A percentile compares a stretch with the other conserved stretches of the same genome.
Conservation (phyloP, 2,888 invertebrate species). For the Coelinius sp. region DNA sequence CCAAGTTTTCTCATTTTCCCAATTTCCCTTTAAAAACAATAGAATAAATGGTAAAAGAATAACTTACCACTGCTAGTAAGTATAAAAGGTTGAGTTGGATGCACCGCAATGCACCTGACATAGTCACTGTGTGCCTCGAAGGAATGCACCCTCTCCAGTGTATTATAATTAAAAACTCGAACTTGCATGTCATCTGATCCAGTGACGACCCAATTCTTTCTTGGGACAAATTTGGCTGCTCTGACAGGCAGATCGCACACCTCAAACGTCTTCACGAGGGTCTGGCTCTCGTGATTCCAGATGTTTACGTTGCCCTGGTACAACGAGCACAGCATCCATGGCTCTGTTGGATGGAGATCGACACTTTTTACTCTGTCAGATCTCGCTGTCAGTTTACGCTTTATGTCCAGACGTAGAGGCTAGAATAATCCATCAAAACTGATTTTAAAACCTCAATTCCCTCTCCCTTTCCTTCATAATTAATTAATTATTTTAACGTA, state of each 20-base stretch:
- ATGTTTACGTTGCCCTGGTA: slow-evolving; percentile 99
- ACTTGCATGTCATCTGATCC: slow-evolving; percentile 98
- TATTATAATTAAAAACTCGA: slow-evolving; percentile 98
- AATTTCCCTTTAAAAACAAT: not conserved
- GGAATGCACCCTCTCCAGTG: slow-evolving; percentile 93
- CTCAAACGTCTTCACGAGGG: slow-evolving; percentile 89
- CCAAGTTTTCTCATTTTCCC: too few relatives aligned
- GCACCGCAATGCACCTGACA: slow-evolving; percentile 94
- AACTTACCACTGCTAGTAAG: slow-evolving; percentile 94
- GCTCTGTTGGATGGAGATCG: slow-evolving; percentile 97
- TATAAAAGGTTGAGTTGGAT: slow-evolving; percentile 97
- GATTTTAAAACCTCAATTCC: not conserved
- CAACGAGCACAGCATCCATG: slow-evolving; percentile 98
- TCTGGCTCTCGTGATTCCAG: slow-evolving; percentile 98
- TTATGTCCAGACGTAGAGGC: slow-evolving; percentile 98
- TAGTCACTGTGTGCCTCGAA: slow-evolving; percentile 99
- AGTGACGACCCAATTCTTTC: slow-evolving; percentile 99
- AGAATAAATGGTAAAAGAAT: slow-evolving; percentile 23
- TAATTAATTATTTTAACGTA: not conserved
- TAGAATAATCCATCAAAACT: slow-evolving; percentile 66
- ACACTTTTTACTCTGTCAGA: slow-evolving; percentile 99
- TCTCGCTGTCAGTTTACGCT: slow-evolving; percentile 95
- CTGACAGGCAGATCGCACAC: slow-evolving; percentile 97
- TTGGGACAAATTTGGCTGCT: slow-evolving; percentile 94
- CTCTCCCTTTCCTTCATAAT: not conserved